Base-by-base conservation (phyloP, 2,113 vertebrate genomes). In the Phocoena phocoena region DNA sequence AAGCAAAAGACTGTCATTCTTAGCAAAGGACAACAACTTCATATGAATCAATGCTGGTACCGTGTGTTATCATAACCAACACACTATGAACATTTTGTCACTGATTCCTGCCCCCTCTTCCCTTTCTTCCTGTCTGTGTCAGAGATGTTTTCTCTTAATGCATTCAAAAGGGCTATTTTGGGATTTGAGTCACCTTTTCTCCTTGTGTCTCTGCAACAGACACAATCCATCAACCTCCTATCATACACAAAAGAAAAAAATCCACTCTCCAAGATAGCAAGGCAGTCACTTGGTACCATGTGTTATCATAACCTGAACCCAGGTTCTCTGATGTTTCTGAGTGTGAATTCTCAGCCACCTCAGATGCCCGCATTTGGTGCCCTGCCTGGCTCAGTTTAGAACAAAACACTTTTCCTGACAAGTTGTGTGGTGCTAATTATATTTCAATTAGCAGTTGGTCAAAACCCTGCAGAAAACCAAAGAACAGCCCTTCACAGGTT, bases 121-220 rank as follows among this genome's bases (percentile, higher is more conserved):
- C 95, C 84, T 90, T 89, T 93, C 97, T 98, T 98, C 98, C 97
- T 97, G 97, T 92, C 93, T 90, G 89, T 97, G 82, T 98, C 97
- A 96, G 92, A 96, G 80, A 96, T 87, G 67, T 60, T 95, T 87
- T 96, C 95, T 97, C 95, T 96, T 96, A 98, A 98, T 97, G 97
- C 94, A 98, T 96, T 98, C 94, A 74, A 93, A 96, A 95, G 93
- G 73, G 97, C 95, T 98, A 98, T 98, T 97, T 94, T 86, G 92
- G 94, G 94, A 97, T 44, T 79, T 28, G 67, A 97, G 96, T 98
- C 97, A 98, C 97, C 96, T 97, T 98, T 96, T 97, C 95, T 94
- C 95, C 95, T 97, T 97, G 96, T 91, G 74, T 95, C 79, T 98
- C 94, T 97, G 70, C 95, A 96, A 93, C 88, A 97, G 97, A 94